phyloP scores from a whole-genome alignment of 2,888 invertebrate genomes.

The Meteorus colon region DNA sequence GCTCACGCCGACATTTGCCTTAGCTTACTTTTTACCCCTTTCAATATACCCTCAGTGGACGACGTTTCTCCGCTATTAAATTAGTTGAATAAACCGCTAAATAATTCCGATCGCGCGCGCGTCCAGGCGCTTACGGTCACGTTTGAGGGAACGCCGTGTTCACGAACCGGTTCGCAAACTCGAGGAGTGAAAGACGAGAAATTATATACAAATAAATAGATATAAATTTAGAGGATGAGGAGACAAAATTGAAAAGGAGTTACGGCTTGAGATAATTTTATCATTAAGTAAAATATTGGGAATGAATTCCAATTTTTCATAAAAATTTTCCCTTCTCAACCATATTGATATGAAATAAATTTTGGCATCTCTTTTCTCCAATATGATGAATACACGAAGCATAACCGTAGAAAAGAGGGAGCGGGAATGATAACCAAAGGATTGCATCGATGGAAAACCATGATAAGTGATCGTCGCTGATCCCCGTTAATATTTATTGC shows the following conservation, averaged over 20 bases:
- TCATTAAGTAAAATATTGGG: too few species aligned
- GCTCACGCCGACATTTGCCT: slow-evolving; percentile 40
- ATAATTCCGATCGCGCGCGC: slow-evolving; percentile 55
- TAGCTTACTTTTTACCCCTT: slow-evolving; percentile 37
- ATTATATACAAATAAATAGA: slow-evolving; percentile 9
- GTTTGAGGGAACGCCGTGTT: slow-evolving; percentile 53
- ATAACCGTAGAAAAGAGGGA: background rate
- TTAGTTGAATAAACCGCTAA: slow-evolving; percentile 57
- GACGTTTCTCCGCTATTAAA: slow-evolving; percentile 54
- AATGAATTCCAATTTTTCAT: too few species aligned
- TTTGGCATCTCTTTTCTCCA: too few species aligned
- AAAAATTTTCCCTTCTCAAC: too few species aligned
- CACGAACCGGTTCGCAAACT: slow-evolving; percentile 52
- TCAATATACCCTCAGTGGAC: slow-evolving; percentile 8
- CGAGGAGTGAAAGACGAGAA: slow-evolving; percentile 3
- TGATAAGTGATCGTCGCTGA: slow-evolving; percentile 18
- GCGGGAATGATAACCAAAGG: background rate
- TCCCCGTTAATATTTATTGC: slow-evolving; percentile 10
- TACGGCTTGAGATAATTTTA: too few species aligned
- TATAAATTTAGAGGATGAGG: too few species aligned
- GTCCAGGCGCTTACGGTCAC: slow-evolving; percentile 46
- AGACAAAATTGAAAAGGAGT: too few species aligned
- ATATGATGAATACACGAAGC: background rate
- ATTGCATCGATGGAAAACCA: slow-evolving; percentile 25
- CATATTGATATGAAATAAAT: too few species aligned